Percentiles rank a stretch among this genome's conserved stretches.
Evolutionary conservation across 2,888 invertebrate genomes (phyloP).

Genomic region (Pseudeuparius sepicola): DNA sequence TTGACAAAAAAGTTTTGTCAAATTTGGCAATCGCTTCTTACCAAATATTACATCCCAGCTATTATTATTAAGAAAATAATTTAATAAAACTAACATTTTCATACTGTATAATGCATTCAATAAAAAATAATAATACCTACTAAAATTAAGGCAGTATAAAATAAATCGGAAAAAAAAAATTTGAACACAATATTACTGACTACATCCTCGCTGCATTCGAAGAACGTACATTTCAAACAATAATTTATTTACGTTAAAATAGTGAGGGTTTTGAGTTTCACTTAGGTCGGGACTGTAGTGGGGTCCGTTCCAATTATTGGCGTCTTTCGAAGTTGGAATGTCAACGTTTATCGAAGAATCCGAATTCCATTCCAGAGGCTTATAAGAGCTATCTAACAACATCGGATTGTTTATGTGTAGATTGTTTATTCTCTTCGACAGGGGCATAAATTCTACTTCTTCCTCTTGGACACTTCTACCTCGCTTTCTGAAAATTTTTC

Average conservation of each 20-base stretch:
- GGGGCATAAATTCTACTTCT: slow-evolving; percentile 73
- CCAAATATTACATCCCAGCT: too few species aligned
- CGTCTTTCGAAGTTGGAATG: too few species aligned
- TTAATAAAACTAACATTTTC: too few species aligned
- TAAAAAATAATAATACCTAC: slow-evolving; percentile 6
- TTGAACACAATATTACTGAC: too few species aligned
- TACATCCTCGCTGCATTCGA: slow-evolving; percentile 53
- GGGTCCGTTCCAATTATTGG: slow-evolving; percentile 36
- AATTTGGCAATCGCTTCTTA: too few species aligned
- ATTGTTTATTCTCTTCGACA: slow-evolving; percentile 85
- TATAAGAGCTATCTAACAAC: slow-evolving; percentile 32
- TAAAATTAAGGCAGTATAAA: slow-evolving; percentile 8
- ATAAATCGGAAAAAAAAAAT: too few species aligned
- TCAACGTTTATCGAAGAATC: too few species aligned
- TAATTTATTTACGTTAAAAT: slow-evolving; percentile 76
- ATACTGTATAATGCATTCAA: too few species aligned
- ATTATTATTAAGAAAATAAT: too few species aligned
- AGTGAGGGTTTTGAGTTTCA: slow-evolving; percentile 72
- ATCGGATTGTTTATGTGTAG: slow-evolving; percentile 62
- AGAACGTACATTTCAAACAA: slow-evolving; percentile 77
- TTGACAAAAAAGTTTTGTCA: too few species aligned
- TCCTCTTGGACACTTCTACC: slow-evolving; percentile 56
- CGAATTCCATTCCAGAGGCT: too few species aligned
- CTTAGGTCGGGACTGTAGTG: slow-evolving; percentile 68
- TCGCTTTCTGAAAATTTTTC: slow-evolving; percentile 66